phyloP scores from a whole-genome alignment of 1,140 invertebrate species.

The Thereuonema tuberculata region DNA sequence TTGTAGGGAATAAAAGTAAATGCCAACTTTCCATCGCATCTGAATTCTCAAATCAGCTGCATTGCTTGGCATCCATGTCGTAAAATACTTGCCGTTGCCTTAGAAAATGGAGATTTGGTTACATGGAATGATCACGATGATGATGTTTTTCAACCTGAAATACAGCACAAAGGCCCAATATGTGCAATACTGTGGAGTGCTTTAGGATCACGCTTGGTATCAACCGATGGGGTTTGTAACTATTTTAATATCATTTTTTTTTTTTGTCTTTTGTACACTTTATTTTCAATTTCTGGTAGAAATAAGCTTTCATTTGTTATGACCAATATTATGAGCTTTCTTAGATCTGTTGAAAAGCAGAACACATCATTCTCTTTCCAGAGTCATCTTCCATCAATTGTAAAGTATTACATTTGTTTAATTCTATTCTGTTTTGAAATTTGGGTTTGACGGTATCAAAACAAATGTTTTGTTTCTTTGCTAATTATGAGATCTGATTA shows the following conservation, averaged over 20 bases:
- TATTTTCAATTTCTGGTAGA: no score
- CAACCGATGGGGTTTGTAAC: conserved; percentile 56
- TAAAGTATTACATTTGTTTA: no score
- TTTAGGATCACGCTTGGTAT: conserved; percentile 64
- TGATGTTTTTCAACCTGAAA: conserved; percentile 55
- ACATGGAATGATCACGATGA: conserved; percentile 52
- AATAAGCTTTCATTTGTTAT: no score
- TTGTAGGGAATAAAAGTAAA: conserved; percentile 57
- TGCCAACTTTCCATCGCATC: conserved; percentile 56
- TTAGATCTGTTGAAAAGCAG: no score
- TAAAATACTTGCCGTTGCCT: conserved; percentile 64
- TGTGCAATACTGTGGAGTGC: conserved; percentile 57
- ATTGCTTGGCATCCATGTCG: conserved; percentile 79
- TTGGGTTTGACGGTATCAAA: no score
- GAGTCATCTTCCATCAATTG: no score
- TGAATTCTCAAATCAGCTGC: conserved; percentile 58
- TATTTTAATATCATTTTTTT: conserved; percentile 15
- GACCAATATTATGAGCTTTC: no score
- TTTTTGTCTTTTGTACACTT: not conserved
- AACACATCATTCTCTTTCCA: no score
- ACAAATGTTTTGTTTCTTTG: no score
- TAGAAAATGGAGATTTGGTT: conserved; percentile 78
- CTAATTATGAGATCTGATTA: no score
- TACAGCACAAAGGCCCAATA: conserved; percentile 62
- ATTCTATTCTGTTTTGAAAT: no score